A percentile compares a stretch with the other conserved stretches of the same genome.
phyloP scores from a whole-genome alignment of 1,140 invertebrate genomes.

The Agrypnia vestita region DNA sequence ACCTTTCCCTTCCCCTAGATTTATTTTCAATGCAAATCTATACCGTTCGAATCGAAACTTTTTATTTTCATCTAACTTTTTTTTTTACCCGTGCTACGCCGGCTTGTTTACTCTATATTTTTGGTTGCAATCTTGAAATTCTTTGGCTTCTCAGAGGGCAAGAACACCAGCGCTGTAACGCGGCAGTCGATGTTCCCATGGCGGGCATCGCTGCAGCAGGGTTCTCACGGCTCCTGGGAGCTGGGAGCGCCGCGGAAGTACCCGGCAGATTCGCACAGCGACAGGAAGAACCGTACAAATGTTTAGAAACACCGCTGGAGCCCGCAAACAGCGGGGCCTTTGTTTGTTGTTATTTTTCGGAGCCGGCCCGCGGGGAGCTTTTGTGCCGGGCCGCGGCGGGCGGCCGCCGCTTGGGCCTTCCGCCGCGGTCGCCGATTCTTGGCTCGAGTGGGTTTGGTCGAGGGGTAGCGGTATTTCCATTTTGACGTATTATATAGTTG shows the following conservation, averaged over 20 bases:
- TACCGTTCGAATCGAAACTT: too few species aligned
- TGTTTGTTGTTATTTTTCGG: slow-evolving; percentile 33
- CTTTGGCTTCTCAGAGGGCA: not conserved
- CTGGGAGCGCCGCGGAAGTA: not conserved
- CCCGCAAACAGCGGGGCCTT: slow-evolving; percentile 1
- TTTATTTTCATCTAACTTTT: too few species aligned
- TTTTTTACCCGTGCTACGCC: too few species aligned
- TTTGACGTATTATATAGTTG: too few species aligned
- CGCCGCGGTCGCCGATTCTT: not conserved
- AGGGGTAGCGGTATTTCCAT: too few species aligned
- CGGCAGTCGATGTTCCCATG: not conserved
- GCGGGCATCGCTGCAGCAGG: not conserved
- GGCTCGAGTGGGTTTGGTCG: too few species aligned
- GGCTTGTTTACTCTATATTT: too few species aligned
- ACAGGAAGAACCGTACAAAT: slow-evolving; percentile 16
- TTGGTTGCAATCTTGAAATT: too few species aligned
- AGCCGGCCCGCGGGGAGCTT: slow-evolving; percentile 9
- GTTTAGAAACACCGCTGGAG: slow-evolving; percentile 32
- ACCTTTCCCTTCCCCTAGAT: too few species aligned
- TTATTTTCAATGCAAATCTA: too few species aligned
- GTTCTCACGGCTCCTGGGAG: slow-evolving; percentile 15
- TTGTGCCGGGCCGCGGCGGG: slow-evolving; percentile 1
- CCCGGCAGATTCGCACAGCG: not conserved
- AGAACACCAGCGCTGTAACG: not conserved
- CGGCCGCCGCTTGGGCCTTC: not conserved